phyloP scores from a whole-genome alignment of 2,113 vertebrate genomes.

The Lonchura striata region DNA sequence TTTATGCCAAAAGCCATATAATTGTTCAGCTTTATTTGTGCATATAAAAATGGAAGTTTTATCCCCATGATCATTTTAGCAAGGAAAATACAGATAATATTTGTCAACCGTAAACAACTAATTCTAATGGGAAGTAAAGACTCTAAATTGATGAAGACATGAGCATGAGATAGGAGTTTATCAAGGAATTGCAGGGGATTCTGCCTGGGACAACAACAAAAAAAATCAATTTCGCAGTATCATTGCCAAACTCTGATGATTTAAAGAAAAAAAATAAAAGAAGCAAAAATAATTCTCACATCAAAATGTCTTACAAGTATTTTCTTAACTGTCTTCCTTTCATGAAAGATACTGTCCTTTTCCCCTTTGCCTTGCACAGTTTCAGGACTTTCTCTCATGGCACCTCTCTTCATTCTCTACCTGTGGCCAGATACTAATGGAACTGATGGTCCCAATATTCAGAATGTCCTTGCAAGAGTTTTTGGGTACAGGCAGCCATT shows the following conservation, averaged over 20 bases:
- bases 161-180: constrained; percentile 42
- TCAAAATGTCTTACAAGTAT: background rate
- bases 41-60: constrained; percentile 25
- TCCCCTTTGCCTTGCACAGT: background rate
- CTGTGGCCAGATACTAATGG: background rate
- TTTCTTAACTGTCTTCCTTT: background rate
- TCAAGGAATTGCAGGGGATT: constrained; percentile 46
- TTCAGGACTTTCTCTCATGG: background rate
- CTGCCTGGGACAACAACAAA: background rate
- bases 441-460: background rate
- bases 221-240: constrained; percentile 40
- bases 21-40: constrained; percentile 48
- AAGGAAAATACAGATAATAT: constrained; percentile 55
- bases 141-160: constrained; percentile 56
- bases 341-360: background rate
- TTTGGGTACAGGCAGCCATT: background rate
- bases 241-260: background rate
- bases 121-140: constrained; percentile 46
- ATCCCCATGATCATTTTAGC: constrained; percentile 31
- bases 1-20: constrained; percentile 45
- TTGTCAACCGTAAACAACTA: constrained; percentile 50
- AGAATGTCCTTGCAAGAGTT: background rate
- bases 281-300: background rate
- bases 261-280: background rate
- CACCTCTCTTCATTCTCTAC: background rate